These are phyloP conservation scores for Orthosia gothica DNA, from an alignment of 2,888 invertebrate species.

Conservation along the genomic window DNA sequence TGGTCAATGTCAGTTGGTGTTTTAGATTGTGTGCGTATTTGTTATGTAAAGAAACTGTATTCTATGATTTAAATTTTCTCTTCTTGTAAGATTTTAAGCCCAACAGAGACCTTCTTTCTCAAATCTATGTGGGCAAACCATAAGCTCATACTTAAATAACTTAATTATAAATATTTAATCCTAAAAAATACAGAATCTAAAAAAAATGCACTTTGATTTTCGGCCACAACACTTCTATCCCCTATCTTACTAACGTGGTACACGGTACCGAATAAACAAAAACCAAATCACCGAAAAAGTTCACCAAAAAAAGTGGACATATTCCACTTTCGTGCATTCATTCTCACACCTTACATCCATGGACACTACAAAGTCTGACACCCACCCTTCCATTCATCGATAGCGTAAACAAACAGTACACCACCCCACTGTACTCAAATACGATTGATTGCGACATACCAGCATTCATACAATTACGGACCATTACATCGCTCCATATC, in stretches of 20 bases:
- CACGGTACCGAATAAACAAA: not conserved
- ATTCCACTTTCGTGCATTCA: not conserved
- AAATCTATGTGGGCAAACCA: no score
- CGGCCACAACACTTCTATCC: not conserved
- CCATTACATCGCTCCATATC: slow-evolving; percentile 87
- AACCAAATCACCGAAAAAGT: not conserved
- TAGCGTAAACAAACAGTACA: slow-evolving; percentile 53
- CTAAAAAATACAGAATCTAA: no score
- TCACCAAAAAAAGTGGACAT: no score
- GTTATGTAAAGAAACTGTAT: not conserved
- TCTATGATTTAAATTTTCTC: not conserved
- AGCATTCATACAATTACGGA: slow-evolving; percentile 85
- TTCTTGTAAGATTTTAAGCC: no score
- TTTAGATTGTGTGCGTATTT: not conserved
- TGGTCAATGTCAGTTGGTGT: slow-evolving; percentile 16
- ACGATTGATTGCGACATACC: slow-evolving; percentile 86
- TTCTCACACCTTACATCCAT: not conserved
- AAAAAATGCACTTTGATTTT: no score
- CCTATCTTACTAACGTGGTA: no score
- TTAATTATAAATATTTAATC: no score
- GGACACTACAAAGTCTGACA: not conserved
- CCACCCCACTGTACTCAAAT: slow-evolving; percentile 62
- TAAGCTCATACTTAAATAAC: no score
- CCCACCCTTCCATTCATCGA: slow-evolving; percentile 26
- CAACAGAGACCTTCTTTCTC: no score